These are phyloP conservation scores for Pasiphila rectangulata DNA, from an alignment of 2,888 invertebrate genomes.

Conservation along the genomic window DNA sequence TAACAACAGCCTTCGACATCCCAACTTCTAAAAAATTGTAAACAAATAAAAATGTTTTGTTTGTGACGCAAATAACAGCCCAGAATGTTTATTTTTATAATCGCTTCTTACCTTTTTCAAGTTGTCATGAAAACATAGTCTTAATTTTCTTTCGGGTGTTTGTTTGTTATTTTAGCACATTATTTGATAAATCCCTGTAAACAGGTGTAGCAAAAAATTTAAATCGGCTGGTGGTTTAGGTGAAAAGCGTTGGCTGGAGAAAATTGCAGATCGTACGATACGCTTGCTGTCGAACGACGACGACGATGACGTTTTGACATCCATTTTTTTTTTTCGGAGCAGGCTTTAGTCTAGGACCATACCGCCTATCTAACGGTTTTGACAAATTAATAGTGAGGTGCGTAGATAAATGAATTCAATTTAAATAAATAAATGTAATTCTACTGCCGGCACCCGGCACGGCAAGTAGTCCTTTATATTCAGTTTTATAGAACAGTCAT, in stretches of 20 bases:
- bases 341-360: too few relatives aligned
- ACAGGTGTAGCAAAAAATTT: slow-evolving; percentile 48
- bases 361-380: too few relatives aligned
- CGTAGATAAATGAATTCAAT: too few relatives aligned
- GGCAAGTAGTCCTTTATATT: too few relatives aligned
- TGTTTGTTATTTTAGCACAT: slow-evolving; percentile 47
- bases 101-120: slow-evolving; percentile 46
- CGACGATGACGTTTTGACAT: too few relatives aligned
- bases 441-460: too few relatives aligned
- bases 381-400: too few relatives aligned
- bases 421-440: too few relatives aligned
- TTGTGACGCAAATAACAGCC: slow-evolving; percentile 66
- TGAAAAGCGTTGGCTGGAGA: not conserved
- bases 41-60: slow-evolving; percentile 57
- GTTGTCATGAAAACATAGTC: slow-evolving; percentile 67
- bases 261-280: not conserved
- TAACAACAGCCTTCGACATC: slow-evolving; percentile 72
- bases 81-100: slow-evolving; percentile 61
- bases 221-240: slow-evolving; percentile 37
- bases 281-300: too few relatives aligned
- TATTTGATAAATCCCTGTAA: slow-evolving; percentile 37
- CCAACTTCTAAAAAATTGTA: slow-evolving; percentile 33
- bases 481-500: too few relatives aligned
- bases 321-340: too few relatives aligned
- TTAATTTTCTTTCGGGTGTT: slow-evolving; percentile 24